Evolutionary conservation across 2,797 vertebrate species (phyloP).

Genomic region (Tamandua tetradactyla): DNA sequence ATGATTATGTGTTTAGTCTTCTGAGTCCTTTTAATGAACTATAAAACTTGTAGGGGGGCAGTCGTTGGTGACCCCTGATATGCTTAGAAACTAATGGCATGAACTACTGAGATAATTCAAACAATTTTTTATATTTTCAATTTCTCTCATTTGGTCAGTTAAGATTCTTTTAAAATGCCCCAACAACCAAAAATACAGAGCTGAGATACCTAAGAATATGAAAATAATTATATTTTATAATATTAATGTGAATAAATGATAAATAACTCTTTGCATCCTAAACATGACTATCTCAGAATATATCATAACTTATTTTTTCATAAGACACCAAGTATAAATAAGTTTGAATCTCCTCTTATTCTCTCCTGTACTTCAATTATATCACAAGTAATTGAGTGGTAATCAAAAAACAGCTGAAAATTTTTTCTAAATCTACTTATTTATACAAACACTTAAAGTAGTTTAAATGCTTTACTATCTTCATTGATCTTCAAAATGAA

Average conservation of each 20-base stretch:
- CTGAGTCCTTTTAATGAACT: neutral
- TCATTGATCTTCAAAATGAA: constrained; percentile 34
- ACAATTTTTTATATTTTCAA: constrained; percentile 4
- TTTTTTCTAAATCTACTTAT: neutral
- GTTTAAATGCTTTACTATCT: neutral
- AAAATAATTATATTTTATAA: constrained; percentile 36
- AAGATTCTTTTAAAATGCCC: constrained; percentile 14
- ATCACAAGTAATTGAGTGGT: neutral
- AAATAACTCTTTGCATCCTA: neutral
- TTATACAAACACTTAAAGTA: constrained; percentile 20
- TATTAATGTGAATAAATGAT: constrained; percentile 5
- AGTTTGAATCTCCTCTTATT: neutral
- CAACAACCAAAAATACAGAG: constrained; percentile 43
- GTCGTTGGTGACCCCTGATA: neutral
- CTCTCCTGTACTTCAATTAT: neutral
- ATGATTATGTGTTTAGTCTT: neutral
- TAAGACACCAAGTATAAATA: constrained; percentile 36
- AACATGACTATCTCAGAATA: constrained; percentile 25
- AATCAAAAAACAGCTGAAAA: constrained; percentile 16
- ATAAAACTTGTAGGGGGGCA: neutral
- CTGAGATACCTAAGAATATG: neutral
- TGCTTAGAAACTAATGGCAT: neutral
- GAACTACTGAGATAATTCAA: constrained; percentile 9
- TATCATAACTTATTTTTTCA: neutral
- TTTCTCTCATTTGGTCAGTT: constrained; percentile 31